These are phyloP conservation scores for Hycleus cichorii DNA, from an alignment of 1,140 invertebrate genomes.

Conservation along the genomic window DNA sequence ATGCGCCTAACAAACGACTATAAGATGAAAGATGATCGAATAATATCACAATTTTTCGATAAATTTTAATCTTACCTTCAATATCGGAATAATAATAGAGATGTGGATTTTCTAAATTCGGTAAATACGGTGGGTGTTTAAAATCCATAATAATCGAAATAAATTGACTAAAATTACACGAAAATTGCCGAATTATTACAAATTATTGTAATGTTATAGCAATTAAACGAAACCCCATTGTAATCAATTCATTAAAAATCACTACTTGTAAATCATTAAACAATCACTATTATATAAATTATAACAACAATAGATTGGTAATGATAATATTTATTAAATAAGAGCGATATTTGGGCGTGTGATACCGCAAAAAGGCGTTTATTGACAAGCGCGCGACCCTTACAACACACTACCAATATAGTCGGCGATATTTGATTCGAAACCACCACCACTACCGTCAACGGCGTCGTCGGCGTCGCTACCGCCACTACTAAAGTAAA, in stretches of 20 bases:
- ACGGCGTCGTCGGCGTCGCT: too few species aligned
- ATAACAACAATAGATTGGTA: too few species aligned
- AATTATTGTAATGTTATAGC: too few species aligned
- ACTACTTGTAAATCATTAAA: neutral
- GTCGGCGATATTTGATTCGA: constrained; percentile 31
- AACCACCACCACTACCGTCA: constrained; percentile 19
- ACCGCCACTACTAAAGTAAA: neutral
- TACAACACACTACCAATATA: neutral
- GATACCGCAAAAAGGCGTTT: constrained; percentile 37
- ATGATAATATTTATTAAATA: neutral
- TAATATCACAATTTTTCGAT: neutral
- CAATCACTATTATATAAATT: too few species aligned
- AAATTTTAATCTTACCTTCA: constrained; percentile 14
- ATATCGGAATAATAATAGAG: constrained; percentile 24
- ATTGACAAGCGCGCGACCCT: constrained; percentile 35
- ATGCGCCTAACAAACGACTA: neutral
- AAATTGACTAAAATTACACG: too few species aligned
- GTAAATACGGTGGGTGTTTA: constrained; percentile 25
- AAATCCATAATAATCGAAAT: constrained; percentile 23
- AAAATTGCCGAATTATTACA: too few species aligned
- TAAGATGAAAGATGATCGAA: neutral
- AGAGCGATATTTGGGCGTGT: constrained; percentile 18
- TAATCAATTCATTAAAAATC: constrained; percentile 21
- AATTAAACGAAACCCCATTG: too few species aligned
- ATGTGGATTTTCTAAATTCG: constrained; percentile 27